Evolutionary conservation across 2,888 invertebrate genomes (phyloP), one percentile per base, ranked within the genome.

Genomic region (Adelphocoris suturalis): DNA sequence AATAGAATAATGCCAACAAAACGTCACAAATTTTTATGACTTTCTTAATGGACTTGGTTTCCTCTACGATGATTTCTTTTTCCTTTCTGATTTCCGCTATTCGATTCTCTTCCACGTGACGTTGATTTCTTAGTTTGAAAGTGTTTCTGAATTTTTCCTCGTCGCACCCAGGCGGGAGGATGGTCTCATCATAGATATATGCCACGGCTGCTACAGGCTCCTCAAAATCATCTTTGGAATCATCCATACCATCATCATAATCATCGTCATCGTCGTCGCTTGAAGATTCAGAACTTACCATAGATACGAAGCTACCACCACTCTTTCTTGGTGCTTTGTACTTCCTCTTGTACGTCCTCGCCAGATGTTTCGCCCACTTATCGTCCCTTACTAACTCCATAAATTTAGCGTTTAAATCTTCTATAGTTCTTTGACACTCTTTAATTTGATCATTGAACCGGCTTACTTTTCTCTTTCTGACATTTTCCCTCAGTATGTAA

Each of bases 121-220:
- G 94, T 90, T 95, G 94, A 46, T 94, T 93, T 84, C 97, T 94
- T 92, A 96, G 93, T 14, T 94, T 93, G 92, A 96, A 96, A 2
- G 96, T 95, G 91, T 95, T 93, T 52, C 96, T 95, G 92, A 95
- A 97, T n/a, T 96, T 93, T 0, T 95, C 94, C 55, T 93, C 94
- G 87, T 97, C 96, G 91, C 96, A 96, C 0, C 96, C 97, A 47
- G 95, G 94, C 0, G 97, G 97, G 91, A 96, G 96, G 13, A 95
- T 75, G 23, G 68, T 75, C 46, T 86, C 86, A 27, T 86, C 86
- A 47, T 86, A 86, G n/a, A 86, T 23, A 47, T 89, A 89, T 0
- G 89, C 89, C 7, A 80, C 81, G 16, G 19, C 61, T 3, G 57
- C 55, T 19, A 14, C 46, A 14, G 68, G 11, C 0, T 57, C 37